A percentile compares a stretch with the other conserved stretches of the same genome.
phyloP scores from a whole-genome alignment of 2,888 invertebrate genomes.

The Aleiodes alternator region DNA sequence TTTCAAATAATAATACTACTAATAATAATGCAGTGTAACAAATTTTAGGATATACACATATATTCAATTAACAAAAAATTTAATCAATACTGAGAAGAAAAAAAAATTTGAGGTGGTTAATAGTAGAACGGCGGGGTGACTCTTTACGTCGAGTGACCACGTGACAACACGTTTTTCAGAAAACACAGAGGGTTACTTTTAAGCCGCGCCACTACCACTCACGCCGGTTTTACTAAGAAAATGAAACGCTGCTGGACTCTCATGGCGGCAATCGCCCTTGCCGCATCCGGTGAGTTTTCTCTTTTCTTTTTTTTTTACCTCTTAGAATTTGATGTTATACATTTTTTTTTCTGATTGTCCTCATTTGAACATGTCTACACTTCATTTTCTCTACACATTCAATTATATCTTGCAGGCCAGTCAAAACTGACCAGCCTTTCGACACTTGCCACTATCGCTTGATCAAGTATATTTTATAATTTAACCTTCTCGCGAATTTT shows the following conservation, averaged over 20 bases:
- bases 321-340: not conserved
- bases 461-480: no score
- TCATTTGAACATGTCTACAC: not conserved
- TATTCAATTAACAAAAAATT: not conserved
- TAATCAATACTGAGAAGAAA: not conserved
- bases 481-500: no score
- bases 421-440: conserved; percentile 3
- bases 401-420: not conserved
- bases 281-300: conserved; percentile 72
- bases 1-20: not conserved
- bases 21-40: no score
- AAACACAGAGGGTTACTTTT: conserved; percentile 28
- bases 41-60: not conserved
- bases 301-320: not conserved
- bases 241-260: conserved; percentile 73
- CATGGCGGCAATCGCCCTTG: conserved; percentile 74
- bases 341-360: not conserved
- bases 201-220: conserved; percentile 27
- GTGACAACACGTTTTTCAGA: conserved; percentile 52
- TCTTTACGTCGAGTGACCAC: conserved; percentile 52
- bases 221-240: conserved; percentile 58
- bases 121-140: not conserved
- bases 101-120: not conserved
- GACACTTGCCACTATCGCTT: not conserved
- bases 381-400: not conserved